Evolutionary conservation across 2,888 invertebrate genomes (phyloP).

Genomic region (Lathronympha strigana): DNA sequence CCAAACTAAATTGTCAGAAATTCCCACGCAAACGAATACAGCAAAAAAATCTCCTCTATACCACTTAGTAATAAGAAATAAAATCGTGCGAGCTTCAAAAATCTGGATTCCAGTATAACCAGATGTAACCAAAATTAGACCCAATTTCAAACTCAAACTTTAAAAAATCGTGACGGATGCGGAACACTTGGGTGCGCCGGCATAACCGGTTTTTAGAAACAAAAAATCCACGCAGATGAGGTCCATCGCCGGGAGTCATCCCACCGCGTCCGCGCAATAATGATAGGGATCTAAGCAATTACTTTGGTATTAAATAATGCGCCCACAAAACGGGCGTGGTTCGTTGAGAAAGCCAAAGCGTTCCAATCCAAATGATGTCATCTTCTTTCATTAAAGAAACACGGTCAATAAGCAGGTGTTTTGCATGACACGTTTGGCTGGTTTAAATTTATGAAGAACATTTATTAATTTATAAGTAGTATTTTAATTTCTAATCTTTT

Average conservation of each 20-base stretch:
- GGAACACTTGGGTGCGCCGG: conserved; percentile 33
- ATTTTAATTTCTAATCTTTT: not conserved
- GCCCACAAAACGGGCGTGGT: conserved; percentile 59
- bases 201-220: conserved; percentile 40
- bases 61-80: conserved; percentile 29
- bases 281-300: conserved; percentile 78
- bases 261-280: conserved; percentile 65
- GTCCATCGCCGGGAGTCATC: conserved; percentile 71
- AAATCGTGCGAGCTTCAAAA: conserved; percentile 29
- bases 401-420: conserved; percentile 43
- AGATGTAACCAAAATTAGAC: too few species aligned
- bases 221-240: conserved; percentile 57
- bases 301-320: conserved; percentile 67
- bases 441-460: conserved; percentile 16
- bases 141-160: conserved; percentile 14
- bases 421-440: conserved; percentile 33
- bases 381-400: conserved; percentile 49
- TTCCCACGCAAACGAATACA: conserved; percentile 68
- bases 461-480: conserved; percentile 5
- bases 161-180: conserved; percentile 25
- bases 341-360: conserved; percentile 58
- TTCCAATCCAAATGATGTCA: conserved; percentile 61
- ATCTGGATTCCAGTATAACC: conserved; percentile 12
- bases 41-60: conserved; percentile 54
- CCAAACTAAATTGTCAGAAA: conserved; percentile 56